Evolutionary conservation across 2,113 vertebrate genomes (phyloP).

Genomic region (Anarhynchus alexandrinus): DNA sequence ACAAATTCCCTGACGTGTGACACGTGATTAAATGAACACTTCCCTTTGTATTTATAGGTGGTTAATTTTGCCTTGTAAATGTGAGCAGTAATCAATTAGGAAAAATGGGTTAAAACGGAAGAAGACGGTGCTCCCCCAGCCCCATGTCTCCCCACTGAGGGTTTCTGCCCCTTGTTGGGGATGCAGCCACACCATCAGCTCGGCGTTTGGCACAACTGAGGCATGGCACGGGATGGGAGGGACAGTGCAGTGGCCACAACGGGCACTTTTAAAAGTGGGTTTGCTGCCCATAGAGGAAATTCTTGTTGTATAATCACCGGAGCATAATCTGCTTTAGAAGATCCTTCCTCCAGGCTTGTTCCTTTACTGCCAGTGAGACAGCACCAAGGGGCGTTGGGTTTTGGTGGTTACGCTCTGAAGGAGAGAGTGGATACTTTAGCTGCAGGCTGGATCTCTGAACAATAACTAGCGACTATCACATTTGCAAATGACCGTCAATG

Average conservation of each 20-base stretch:
- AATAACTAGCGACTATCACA: rapidly evolving
- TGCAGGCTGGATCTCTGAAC: background rate
- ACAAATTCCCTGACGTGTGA: background rate
- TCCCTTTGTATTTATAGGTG: background rate
- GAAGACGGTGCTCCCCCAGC: background rate
- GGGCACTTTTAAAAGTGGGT: background rate
- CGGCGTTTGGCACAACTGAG: background rate
- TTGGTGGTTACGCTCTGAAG: background rate
- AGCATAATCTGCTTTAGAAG: background rate
- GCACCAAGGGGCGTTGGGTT: background rate
- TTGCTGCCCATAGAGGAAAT: background rate
- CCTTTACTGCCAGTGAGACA: background rate
- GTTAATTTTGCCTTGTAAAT: background rate
- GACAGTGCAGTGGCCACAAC: background rate
- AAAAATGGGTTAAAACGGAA: background rate
- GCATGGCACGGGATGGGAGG: background rate
- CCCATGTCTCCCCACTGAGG: background rate
- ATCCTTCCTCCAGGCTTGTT: background rate
- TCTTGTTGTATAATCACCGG: background rate
- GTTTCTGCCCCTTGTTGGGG: background rate
- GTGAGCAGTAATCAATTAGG: background rate
- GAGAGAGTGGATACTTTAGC: background rate
- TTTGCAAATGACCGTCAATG: background rate
- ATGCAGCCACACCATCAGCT: background rate
- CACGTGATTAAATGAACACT: background rate